A percentile compares a stretch with the other conserved stretches of the same genome.
These are phyloP conservation scores for Amphiprion clarkii DNA, from an alignment of 2,797 vertebrate species.

Conservation along the genomic window DNA sequence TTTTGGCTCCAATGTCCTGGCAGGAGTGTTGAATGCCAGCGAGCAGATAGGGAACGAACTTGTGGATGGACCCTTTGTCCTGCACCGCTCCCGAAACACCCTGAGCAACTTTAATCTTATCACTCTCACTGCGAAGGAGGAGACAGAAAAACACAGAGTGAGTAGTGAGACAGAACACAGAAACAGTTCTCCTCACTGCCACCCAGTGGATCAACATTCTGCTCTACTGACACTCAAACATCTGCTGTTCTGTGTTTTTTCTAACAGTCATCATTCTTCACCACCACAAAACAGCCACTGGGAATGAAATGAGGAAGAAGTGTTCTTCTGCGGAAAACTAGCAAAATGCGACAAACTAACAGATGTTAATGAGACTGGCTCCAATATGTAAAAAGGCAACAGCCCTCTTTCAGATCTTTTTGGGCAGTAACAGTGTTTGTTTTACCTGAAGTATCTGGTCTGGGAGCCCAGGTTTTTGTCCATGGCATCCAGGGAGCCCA, in stretches of 20 bases:
- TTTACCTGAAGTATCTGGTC: slow-evolving; percentile 96
- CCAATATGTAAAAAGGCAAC: too few species aligned
- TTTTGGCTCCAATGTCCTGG: slow-evolving; percentile 97
- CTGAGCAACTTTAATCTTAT: slow-evolving; percentile 99
- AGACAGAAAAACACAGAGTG: neutral
- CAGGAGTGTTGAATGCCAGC: slow-evolving; percentile 97
- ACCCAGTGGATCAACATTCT: neutral
- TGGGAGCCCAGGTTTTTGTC: slow-evolving; percentile 98
- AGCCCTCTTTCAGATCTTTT: too few species aligned
- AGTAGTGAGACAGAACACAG: neutral
- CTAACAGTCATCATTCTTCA: slow-evolving; percentile 21
- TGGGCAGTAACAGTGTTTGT: neutral
- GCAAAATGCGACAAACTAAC: neutral
- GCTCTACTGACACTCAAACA: neutral
- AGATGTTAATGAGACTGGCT: too few species aligned
- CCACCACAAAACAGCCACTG: slow-evolving; percentile 21
- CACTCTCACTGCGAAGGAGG: slow-evolving; percentile 88
- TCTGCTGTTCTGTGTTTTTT: slow-evolving; percentile 7
- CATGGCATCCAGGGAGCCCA: slow-evolving; percentile 99
- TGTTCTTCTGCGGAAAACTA: slow-evolving; percentile 20
- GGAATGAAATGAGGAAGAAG: slow-evolving; percentile 41
- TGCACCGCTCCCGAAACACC: slow-evolving; percentile 97
- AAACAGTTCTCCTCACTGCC: neutral
- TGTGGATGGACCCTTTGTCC: slow-evolving; percentile 99
- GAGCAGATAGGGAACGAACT: slow-evolving; percentile 96